Base-by-base conservation (phyloP, 1,140 invertebrate species). In the Druon quercuslanigerum region DNA sequence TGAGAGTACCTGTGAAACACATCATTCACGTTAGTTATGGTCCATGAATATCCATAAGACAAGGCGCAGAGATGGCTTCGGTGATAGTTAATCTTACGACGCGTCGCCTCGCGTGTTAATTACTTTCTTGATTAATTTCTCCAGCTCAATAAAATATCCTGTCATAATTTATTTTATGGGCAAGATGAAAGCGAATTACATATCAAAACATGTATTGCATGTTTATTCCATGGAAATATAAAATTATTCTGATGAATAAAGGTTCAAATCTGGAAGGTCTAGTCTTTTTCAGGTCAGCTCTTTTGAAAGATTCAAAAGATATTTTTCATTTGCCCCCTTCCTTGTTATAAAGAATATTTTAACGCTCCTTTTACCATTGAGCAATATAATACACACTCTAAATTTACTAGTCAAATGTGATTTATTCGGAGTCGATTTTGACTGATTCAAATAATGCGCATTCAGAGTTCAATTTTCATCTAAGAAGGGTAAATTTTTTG, bases 31-130 rank as follows among this genome's bases (percentile, higher is more conserved):
- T 71, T 71, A 71, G 70, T 51, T 50, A 25, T 76, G 60, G 40
- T 73, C 52, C 72, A 73, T 72, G 71, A 71, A 77, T 66, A 72
- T 72, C 71, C 71, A 77, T 77, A 77, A 77, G 56, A 70, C 75
- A 71, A 71, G 56, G 75, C 71, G 71, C 71, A 76, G 70, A 71
- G 70, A 46, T 72, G 52, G 75, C 75, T 72, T 71, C 71, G 56
- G 25, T 73, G 25, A 77, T 77, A 73, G 71, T 73, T 77, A 77
- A 77, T 72, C 54, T 71, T 73, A 50, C 75, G 50, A 72, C 50
- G 56, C 70, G 72, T 77, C 75, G 57, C 75, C 71, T 73, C 54
- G 71, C 75, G 75, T 77, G 75, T 66, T 77, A 77, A 77, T 77
- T 66, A 56, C 50, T 70, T 72, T 46, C 60, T 66, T 72, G 72